phyloP scores from a whole-genome alignment of 2,797 vertebrate species.

The Notolabrus celidotus region DNA sequence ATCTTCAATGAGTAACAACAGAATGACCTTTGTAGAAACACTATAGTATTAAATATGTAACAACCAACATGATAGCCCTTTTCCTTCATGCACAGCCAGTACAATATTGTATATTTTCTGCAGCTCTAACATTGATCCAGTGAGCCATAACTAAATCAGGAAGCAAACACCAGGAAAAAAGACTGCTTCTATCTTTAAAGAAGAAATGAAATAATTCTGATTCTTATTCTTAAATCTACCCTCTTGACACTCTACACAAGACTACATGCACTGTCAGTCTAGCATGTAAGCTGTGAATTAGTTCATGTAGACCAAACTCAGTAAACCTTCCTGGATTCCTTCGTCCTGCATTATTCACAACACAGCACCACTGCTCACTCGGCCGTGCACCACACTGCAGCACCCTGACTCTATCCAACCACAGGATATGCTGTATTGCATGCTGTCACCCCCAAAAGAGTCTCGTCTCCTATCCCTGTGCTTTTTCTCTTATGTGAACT shows the following conservation, averaged over 20 bases:
- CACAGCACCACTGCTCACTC: conserved; percentile 18
- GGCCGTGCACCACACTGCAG: conserved; percentile 52
- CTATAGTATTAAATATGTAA: conserved; percentile 8
- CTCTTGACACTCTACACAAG: not conserved
- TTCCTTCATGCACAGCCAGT: not conserved
- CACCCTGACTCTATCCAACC: conserved; percentile 17
- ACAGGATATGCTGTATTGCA: not conserved
- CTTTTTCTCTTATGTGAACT: not conserved
- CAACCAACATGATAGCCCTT: too few relatives aligned
- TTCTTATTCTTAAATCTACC: not conserved
- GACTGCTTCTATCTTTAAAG: not conserved
- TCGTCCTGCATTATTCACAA: conserved; percentile 65
- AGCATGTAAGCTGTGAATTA: conserved; percentile 20
- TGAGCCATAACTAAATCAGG: not conserved
- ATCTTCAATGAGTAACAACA: conserved; percentile 34
- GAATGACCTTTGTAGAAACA: conserved; percentile 40
- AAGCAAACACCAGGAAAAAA: not conserved
- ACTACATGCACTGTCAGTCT: not conserved
- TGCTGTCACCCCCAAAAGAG: conserved; percentile 4
- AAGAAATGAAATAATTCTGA: too few relatives aligned
- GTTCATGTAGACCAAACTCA: conserved; percentile 29
- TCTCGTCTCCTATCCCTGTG: not conserved
- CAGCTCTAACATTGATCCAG: not conserved
- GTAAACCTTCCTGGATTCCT: conserved; percentile 29
- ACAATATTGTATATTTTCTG: not conserved